Conservation (phyloP, 2,888 invertebrate genomes). For the Ectropis crepuscularia region DNA sequence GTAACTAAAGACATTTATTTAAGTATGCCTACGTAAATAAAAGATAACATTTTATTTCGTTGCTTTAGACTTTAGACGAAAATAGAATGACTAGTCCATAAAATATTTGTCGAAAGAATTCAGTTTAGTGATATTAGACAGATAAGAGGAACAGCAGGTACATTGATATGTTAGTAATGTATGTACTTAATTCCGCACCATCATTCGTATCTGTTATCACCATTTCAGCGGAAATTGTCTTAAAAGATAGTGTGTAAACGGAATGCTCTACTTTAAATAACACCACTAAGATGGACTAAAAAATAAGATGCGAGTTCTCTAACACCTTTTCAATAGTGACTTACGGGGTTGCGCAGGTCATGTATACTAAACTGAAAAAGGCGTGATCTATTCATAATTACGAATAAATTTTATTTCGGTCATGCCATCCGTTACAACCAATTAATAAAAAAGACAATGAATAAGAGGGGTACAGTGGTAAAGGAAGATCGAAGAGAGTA, state of each 20-base stretch:
- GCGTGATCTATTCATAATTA: too few species aligned
- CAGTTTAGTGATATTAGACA: conserved; percentile 38
- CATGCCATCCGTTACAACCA: too few species aligned
- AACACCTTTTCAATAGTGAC: too few species aligned
- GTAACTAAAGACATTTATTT: background rate
- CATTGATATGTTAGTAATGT: conserved; percentile 39
- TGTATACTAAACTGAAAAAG: too few species aligned
- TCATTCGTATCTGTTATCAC: conserved; percentile 23
- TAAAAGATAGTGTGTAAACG: background rate
- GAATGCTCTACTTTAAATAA: conserved; percentile 1
- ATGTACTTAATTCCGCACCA: conserved; percentile 13
- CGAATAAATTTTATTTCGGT: too few species aligned
- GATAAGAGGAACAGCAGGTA: conserved; percentile 44
- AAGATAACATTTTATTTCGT: conserved; percentile 4
- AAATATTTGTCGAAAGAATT: conserved; percentile 49
- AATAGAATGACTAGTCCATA: conserved; percentile 26
- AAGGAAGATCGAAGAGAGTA: too few species aligned
- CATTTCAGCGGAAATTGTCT: conserved; percentile 2
- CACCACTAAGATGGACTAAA: background rate
- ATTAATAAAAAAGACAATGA: too few species aligned
- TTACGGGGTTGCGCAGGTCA: too few species aligned
- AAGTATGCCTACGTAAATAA: conserved; percentile 1
- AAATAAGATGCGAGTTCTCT: too few species aligned
- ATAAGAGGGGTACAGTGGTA: too few species aligned
- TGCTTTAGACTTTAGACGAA: conserved; percentile 1